Percentiles rank a stretch among this genome's conserved stretches.
phyloP scores from a whole-genome alignment of 2,888 invertebrate genomes.

The Drosophila limbata region DNA sequence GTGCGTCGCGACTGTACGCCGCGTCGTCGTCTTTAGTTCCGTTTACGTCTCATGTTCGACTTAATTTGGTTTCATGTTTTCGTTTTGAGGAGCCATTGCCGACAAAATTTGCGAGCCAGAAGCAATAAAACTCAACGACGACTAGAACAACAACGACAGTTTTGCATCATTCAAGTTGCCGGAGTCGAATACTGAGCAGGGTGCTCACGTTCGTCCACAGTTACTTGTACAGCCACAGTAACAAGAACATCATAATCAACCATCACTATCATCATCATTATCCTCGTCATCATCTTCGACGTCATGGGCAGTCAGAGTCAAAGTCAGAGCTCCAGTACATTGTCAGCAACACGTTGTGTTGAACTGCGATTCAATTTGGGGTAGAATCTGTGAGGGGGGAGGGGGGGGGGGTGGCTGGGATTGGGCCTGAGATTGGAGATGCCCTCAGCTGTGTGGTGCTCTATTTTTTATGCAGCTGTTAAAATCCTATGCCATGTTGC shows the following conservation, averaged over 20 bases:
- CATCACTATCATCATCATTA: conserved; percentile 7
- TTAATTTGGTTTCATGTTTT: conserved; percentile 77
- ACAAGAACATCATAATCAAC: conserved; percentile 28
- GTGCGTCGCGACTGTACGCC: neutral
- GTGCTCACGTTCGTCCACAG: conserved; percentile 16
- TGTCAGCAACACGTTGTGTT: conserved; percentile 61
- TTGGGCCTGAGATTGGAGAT: conserved; percentile 9
- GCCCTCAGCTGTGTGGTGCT: conserved; percentile 25
- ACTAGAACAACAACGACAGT: conserved; percentile 34
- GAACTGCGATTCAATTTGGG: conserved; percentile 13
- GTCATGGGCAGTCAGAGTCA: conserved; percentile 37
- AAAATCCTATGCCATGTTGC: conserved; percentile 28
- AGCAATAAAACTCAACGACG: conserved; percentile 67
- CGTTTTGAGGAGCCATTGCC: conserved; percentile 65
- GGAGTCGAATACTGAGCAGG: conserved; percentile 14
- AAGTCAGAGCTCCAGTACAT: conserved; percentile 28
- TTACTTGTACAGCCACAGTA: conserved; percentile 19
- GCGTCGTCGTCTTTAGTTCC: neutral
- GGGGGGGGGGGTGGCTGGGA: too few species aligned
- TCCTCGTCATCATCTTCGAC: conserved; percentile 39
- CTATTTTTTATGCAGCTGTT: conserved; percentile 15
- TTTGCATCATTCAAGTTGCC: conserved; percentile 55
- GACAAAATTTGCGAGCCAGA: conserved; percentile 48
- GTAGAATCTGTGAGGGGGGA: neutral
- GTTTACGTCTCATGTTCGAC: conserved; percentile 52